These are phyloP conservation scores for Tangara arthus DNA, from an alignment of 2,797 vertebrate genomes.

Conservation along the genomic window DNA sequence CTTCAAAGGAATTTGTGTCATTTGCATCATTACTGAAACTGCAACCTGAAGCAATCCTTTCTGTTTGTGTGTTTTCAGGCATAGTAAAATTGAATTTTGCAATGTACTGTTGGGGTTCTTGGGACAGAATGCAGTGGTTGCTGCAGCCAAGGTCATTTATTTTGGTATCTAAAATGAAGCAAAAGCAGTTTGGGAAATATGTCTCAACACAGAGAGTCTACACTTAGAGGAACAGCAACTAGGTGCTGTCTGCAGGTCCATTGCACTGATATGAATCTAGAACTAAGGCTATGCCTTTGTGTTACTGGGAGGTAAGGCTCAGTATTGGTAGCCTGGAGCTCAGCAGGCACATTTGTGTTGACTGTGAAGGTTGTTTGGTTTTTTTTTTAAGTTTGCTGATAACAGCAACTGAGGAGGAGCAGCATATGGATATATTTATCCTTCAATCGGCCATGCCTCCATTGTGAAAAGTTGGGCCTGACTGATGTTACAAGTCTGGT, in stretches of 20 bases:
- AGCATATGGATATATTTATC: neutral
- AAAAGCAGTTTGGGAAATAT: neutral
- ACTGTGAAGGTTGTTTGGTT: neutral
- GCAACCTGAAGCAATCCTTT: neutral
- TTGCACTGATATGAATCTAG: neutral
- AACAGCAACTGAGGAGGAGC: neutral
- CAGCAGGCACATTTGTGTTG: neutral
- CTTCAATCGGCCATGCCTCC: neutral
- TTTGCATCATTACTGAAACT: accelerated
- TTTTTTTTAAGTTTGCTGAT: neutral
- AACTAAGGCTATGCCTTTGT: neutral
- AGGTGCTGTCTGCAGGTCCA: neutral
- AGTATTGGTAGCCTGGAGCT: neutral
- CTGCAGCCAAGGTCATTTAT: neutral
- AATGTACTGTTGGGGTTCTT: accelerated
- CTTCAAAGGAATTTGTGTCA: neutral
- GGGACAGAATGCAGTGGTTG: accelerated
- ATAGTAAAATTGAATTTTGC: neutral
- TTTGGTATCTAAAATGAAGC: neutral
- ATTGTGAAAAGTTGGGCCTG: neutral
- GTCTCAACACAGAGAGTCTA: neutral
- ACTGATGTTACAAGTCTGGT: neutral
- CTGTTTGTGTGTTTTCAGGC: neutral
- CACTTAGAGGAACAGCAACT: neutral
- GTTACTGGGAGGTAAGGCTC: neutral